Percentiles rank a stretch among this genome's conserved stretches.
Evolutionary conservation across 2,888 invertebrate species (phyloP).

Genomic region (Polydrusus pterygomalis): DNA sequence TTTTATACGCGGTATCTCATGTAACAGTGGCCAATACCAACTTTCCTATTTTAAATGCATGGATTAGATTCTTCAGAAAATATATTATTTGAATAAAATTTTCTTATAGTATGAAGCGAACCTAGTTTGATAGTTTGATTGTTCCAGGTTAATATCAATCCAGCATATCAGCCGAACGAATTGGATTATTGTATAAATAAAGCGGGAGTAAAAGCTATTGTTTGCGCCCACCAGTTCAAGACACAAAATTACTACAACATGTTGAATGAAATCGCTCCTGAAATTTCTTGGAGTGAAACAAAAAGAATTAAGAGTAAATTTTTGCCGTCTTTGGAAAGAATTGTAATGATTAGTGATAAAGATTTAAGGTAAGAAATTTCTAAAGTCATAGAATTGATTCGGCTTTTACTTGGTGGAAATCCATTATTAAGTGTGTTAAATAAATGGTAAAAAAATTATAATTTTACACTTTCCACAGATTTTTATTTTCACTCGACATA

Average conservation of each 20-base stretch:
- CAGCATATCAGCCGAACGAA: conserved; percentile 82
- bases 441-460: too few relatives aligned
- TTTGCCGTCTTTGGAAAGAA: conserved; percentile 73
- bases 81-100: too few relatives aligned
- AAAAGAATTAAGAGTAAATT: conserved; percentile 72
- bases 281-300: conserved; percentile 72
- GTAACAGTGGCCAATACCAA: too few relatives aligned
- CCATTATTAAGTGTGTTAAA: too few relatives aligned
- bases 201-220: conserved; percentile 80
- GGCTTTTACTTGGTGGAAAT: too few relatives aligned
- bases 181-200: conserved; percentile 83
- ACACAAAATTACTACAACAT: conserved; percentile 81
- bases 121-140: conserved; percentile 34
- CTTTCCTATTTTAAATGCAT: too few relatives aligned
- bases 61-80: too few relatives aligned
- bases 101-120: too few relatives aligned
- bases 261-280: conserved; percentile 77
- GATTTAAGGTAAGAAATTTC: conserved; percentile 73
- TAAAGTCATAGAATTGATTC: too few relatives aligned
- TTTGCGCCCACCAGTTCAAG: conserved; percentile 79
- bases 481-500: too few relatives aligned
- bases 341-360: conserved; percentile 76
- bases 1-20: too few relatives aligned
- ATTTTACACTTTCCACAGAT: too few relatives aligned
- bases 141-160: conserved; percentile 83